Base-by-base conservation (phyloP, 1,140 invertebrate species). In the Drosophila nigromelanica region DNA sequence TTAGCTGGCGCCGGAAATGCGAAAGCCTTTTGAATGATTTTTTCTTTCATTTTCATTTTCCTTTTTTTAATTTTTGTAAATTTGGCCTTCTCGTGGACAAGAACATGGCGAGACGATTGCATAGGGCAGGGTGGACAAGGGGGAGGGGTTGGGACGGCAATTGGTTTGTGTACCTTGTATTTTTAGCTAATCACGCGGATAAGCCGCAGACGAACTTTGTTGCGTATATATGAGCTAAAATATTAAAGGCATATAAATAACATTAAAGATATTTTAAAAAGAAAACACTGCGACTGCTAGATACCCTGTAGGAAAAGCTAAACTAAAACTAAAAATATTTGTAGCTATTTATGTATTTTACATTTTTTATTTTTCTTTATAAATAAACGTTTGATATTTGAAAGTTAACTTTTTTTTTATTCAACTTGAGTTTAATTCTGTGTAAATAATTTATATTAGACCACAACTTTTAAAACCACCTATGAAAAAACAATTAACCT, bases 1-100 rank as follows among this genome's bases (percentile, higher is more conserved):
- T 86, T 86, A 85, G 81, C 70, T 80, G 81, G 81, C 81, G 81
- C 81, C 81, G 81, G 81, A 85, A 86, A 85, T 85, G 78, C 78
- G 78, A 85, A 80, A 81, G 74, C 62, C 78, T 78, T 85, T 72
- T 72, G 45, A 72, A 59, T 52, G 39, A 67, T 45, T 50, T 47
- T 35, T 11, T 18, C 24, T 42, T 12, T 10, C 5, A 30, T 27
- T 56, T 21, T 52, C 37, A 1, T 82, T 59, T 55, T 50, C 50
- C 30, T 54, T 30, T 55, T 54, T 35, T 35, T 18, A 21, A 39
- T 27, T 47, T 11, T 47, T 27, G 33, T 48, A 4, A 14, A 45
- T 40, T 14, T 64, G 54, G 54, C 69, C 69, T 67, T 67, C 62
- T n/a, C 18, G 43, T 52, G 52, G 66, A 61, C 66, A 68, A 24